A percentile compares a stretch with the other conserved stretches of the same genome.
phyloP scores from a whole-genome alignment of 2,888 invertebrate genomes.

The Hirtodrosophila confusa region DNA sequence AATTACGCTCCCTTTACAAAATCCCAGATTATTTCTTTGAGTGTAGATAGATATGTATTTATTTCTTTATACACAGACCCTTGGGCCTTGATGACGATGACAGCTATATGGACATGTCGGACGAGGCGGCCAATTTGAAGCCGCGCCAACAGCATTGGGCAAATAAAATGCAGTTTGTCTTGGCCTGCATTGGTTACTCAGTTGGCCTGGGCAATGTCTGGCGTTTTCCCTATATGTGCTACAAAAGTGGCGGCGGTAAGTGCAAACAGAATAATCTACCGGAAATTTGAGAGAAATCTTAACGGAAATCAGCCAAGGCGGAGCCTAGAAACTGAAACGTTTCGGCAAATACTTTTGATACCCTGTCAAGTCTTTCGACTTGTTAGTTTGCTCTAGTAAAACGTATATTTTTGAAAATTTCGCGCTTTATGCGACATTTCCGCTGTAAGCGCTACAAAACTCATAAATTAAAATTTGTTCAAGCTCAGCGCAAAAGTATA shows the following conservation, averaged over 20 bases:
- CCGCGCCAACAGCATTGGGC: constrained; percentile 94
- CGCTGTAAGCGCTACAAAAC: constrained; percentile 63
- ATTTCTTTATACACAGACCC: constrained; percentile 85
- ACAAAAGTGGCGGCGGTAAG: constrained; percentile 95
- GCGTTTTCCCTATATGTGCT: constrained; percentile 96
- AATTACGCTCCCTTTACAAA: too few relatives aligned
- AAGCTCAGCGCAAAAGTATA: constrained; percentile 50
- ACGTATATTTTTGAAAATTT: constrained; percentile 48
- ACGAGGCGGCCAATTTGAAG: constrained; percentile 89
- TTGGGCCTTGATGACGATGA: constrained; percentile 91
- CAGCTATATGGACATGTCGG: constrained; percentile 89
- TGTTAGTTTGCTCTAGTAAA: constrained; percentile 35
- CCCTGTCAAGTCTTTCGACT: constrained; percentile 25
- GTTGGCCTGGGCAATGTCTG: constrained; percentile 95
- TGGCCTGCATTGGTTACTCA: constrained; percentile 95
- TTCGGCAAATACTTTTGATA: constrained; percentile 58
- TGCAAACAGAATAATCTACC: constrained; percentile 10
- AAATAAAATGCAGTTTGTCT: constrained; percentile 94
- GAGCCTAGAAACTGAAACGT: constrained; percentile 1
- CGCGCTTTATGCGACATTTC: constrained; percentile 78
- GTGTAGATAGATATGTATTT: constrained; percentile 9
- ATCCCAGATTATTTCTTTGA: too few relatives aligned
- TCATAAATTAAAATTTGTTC: constrained; percentile 78
- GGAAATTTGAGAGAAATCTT: not conserved
- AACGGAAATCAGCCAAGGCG: constrained; percentile 11